phyloP scores from a whole-genome alignment of 2,797 vertebrate genomes.

The Gambelia wislizenii region DNA sequence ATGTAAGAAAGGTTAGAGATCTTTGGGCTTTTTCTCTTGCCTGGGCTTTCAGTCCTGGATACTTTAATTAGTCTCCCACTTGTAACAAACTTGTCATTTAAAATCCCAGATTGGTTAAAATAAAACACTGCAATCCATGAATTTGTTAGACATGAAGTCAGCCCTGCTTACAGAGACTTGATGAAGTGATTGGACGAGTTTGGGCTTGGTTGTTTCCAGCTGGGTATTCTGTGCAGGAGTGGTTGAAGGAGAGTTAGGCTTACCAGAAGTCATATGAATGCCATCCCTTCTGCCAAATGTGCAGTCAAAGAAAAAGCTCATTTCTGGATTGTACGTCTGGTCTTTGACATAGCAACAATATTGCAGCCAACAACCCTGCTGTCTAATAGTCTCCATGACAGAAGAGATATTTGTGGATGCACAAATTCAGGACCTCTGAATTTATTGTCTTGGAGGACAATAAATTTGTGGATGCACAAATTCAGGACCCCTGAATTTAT shows the following conservation, averaged over 20 bases:
- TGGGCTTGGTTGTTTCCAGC: neutral
- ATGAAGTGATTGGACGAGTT: neutral
- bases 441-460: no score
- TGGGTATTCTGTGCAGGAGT: neutral
- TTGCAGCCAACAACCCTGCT: no score
- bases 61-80: neutral
- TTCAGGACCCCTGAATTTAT: no score
- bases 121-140: neutral
- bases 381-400: no score
- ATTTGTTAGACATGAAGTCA: neutral
- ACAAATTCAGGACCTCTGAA: no score
- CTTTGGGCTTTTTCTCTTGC: neutral
- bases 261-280: neutral
- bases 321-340: no score
- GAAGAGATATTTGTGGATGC: no score
- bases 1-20: neutral
- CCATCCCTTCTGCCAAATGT: neutral
- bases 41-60: neutral
- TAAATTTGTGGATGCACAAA: no score
- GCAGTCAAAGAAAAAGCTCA: no score
- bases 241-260: neutral
- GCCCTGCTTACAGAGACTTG: neutral
- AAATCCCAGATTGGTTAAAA: no score
- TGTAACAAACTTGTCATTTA: neutral
- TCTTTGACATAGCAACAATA: no score